Base-by-base conservation (phyloP, 2,797 vertebrate genomes). In the Champsocephalus gunnari region DNA sequence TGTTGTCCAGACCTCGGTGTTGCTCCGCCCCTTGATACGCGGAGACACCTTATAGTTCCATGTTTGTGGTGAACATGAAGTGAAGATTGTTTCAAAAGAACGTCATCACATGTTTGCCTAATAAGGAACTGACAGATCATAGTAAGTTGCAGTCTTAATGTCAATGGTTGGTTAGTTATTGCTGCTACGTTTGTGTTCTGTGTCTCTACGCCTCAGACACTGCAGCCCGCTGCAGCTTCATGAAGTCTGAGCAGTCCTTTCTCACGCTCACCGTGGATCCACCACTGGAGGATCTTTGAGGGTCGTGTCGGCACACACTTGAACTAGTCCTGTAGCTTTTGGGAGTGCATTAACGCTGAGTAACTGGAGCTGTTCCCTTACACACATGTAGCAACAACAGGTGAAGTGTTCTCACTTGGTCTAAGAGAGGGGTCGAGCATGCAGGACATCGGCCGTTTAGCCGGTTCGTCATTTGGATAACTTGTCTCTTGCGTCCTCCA, bases 161-260 rank as follows among this genome's bases (percentile, higher is more conserved):
- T 59, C 72, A 71, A 72, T 17, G 53, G 32, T 78, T 66, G 62
- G 66, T 71, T 67, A 24, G 47, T 38, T 75, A 66, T 79, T 75
- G 85, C 87, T 86, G 77, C 83, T 84, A 73, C 51, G 12, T 56
- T 65, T 71, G 65, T 77, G 55, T 68, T 43, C 11, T 71, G 9
- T 28, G 41, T 66, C 45, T 12, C 13, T 49, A 14, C 49, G 17
- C 17, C 34, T 75, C 32, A 1, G 73, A 50, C 34, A 12, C 34
- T 38, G 34, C 34, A 38, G 13, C 14, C 45, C 48, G 9, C 28
- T 24, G 24, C 38, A 16, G 32, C 62, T 53, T 68, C n/a, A 34
- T 19, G 51, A 28, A 21, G 58, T 86, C 81, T 86, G 80, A 66
- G 71, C 59, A 44, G 32, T 8, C 32, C 16, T 62, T 60, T 24